Evolutionary conservation across 2,113 vertebrate species (phyloP).

Genomic region (Xenopus tropicalis): UCB_Xtro_10.0 CM004447.2:62236001-62236500

Average conservation of each 20-base stretch:
- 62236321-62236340: constrained; percentile 69
- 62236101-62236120: constrained; percentile 60
- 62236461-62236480: constrained; percentile 43
- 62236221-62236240: constrained; percentile 47
- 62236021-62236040: constrained; percentile 12
- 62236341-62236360: constrained; percentile 54
- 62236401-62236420: constrained; percentile 49
- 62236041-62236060: background rate
- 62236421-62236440: constrained; percentile 66
- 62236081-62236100: constrained; percentile 42
- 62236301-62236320: constrained; percentile 83
- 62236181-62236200: constrained; percentile 49
- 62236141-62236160: constrained; percentile 58
- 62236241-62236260: constrained; percentile 49
- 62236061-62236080: constrained; percentile 14
- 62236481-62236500: constrained; percentile 49
- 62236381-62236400: constrained; percentile 50
- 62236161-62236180: constrained; percentile 64
- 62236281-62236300: constrained; percentile 84
- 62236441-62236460: constrained; percentile 56
- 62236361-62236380: constrained; percentile 46
- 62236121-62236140: constrained; percentile 58
- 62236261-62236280: constrained; percentile 62
- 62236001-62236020: constrained; percentile 35
- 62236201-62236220: constrained; percentile 63